phyloP scores from a whole-genome alignment of 2,113 vertebrate species.

The Theristicus caerulescens region DNA sequence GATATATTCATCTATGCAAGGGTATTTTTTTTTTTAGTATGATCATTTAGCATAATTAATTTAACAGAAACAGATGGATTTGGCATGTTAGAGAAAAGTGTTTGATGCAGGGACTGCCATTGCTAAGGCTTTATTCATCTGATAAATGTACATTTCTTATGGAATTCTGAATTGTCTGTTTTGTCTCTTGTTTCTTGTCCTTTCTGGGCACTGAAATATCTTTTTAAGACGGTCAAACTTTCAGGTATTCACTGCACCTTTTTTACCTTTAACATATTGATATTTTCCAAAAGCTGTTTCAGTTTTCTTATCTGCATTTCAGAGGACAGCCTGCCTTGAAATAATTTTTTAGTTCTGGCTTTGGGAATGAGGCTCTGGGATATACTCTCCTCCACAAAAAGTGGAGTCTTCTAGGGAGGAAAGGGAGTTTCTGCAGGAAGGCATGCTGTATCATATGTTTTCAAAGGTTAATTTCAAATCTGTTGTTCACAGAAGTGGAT shows the following conservation, averaged over 20 bases:
- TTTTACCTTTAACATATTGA: not conserved
- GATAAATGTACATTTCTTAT: not conserved
- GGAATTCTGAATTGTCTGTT: not conserved
- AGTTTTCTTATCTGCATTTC: not conserved
- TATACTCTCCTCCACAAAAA: not conserved
- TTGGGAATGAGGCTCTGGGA: not conserved
- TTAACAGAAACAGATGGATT: not conserved
- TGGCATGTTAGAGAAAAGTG: not conserved
- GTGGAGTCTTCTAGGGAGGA: not conserved
- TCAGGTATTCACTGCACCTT: not conserved
- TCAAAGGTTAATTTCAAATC: not conserved
- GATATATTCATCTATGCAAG: not conserved
- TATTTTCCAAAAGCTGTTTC: not conserved
- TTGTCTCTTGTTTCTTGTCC: not conserved
- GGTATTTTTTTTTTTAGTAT: not conserved
- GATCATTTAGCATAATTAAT: not conserved
- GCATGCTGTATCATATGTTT: not conserved
- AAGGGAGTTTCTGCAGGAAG: not conserved
- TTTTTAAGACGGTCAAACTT: not conserved
- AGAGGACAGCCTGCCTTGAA: not conserved
- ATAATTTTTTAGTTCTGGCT: not conserved
- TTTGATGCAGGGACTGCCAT: not conserved
- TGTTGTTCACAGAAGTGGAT: not conserved
- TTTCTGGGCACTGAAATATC: not conserved
- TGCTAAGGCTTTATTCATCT: not conserved